phyloP scores from a whole-genome alignment of 2,113 vertebrate species.

The Cryptotis parvus region DNA sequence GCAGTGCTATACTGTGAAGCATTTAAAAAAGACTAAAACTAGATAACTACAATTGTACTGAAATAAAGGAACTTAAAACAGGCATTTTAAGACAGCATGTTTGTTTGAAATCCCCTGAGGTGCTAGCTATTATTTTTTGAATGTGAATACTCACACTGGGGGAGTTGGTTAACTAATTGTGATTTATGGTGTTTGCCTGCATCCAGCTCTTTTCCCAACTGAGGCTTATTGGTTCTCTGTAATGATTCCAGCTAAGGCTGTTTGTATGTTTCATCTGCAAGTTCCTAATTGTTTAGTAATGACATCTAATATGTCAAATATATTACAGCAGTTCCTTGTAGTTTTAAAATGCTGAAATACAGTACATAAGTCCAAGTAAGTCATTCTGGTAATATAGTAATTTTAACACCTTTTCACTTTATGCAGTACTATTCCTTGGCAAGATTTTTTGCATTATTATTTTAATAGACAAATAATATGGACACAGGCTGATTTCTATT shows the following conservation, averaged over 20 bases:
- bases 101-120: conserved; percentile 81
- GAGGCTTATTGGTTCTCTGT: conserved; percentile 82
- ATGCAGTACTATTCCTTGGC: conserved; percentile 59
- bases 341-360: conserved; percentile 83
- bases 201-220: conserved; percentile 83
- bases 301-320: conserved; percentile 87
- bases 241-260: conserved; percentile 76
- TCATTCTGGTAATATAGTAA: conserved; percentile 68
- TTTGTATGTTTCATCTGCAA: conserved; percentile 84
- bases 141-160: conserved; percentile 81
- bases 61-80: conserved; percentile 75
- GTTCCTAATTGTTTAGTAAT: conserved; percentile 86
- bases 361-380: conserved; percentile 73
- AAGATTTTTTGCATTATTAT: conserved; percentile 62
- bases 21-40: conserved; percentile 42
- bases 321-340: conserved; percentile 83
- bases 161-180: conserved; percentile 81
- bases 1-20: neutral
- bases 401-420: conserved; percentile 77
- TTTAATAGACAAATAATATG: conserved; percentile 76
- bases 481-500: conserved; percentile 70
- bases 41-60: conserved; percentile 47
- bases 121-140: conserved; percentile 85
- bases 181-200: conserved; percentile 85
- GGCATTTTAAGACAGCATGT: conserved; percentile 75